Evolutionary conservation across 2,797 vertebrate species (phyloP).

Genomic region (Anas bahamensis): DNA sequence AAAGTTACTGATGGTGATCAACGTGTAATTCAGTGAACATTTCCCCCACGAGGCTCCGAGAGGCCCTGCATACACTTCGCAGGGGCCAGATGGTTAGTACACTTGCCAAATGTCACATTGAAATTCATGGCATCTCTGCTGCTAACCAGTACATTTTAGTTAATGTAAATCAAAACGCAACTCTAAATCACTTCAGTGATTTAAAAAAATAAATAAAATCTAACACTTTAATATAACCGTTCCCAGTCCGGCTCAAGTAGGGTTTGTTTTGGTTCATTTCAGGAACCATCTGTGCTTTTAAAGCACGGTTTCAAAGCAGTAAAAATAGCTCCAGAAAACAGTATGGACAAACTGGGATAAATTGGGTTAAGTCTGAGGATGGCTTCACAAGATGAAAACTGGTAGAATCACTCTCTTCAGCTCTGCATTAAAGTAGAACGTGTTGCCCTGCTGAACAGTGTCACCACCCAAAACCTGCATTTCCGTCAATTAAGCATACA

Average conservation of each 20-base stretch:
- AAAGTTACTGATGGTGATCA: slow-evolving; percentile 19
- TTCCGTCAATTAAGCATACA: background rate
- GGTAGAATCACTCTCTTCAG: background rate
- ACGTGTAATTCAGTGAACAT: background rate
- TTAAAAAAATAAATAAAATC: background rate
- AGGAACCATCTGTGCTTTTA: slow-evolving; percentile 51
- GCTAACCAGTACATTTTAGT: slow-evolving; percentile 6
- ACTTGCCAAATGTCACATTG: slow-evolving; percentile 24
- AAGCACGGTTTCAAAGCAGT: background rate
- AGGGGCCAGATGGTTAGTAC: slow-evolving; percentile 55
- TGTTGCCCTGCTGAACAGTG: background rate
- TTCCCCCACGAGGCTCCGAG: background rate
- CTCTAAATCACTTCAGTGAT: slow-evolving; percentile 48
- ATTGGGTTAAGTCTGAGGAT: background rate
- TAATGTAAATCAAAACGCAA: slow-evolving; percentile 59
- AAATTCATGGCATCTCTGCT: slow-evolving; percentile 51
- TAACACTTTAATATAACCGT: background rate
- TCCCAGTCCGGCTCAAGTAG: background rate
- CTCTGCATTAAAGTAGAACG: background rate
- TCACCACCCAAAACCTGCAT: rapidly evolving
- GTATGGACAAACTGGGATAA: background rate
- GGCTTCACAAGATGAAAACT: background rate
- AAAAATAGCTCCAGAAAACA: background rate
- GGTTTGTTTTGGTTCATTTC: slow-evolving; percentile 40
- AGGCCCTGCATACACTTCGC: background rate